A percentile compares a stretch with the other conserved stretches of the same genome.
Evolutionary conservation across 2,888 invertebrate species (phyloP).

Genomic region (Pasiphila rectangulata): DNA sequence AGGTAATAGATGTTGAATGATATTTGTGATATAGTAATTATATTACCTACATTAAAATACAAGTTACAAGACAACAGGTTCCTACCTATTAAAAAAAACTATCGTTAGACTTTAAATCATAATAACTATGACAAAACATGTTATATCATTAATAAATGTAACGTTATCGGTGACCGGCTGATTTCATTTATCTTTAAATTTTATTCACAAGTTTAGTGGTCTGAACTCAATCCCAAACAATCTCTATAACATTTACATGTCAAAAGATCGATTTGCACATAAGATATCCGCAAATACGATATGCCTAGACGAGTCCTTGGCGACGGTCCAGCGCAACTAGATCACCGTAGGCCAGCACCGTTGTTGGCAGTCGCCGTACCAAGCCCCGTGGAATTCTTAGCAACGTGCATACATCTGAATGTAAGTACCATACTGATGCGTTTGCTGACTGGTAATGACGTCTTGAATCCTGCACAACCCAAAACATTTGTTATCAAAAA

Average conservation of each 20-base stretch:
- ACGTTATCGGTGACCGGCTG: no score
- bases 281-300: conserved; percentile 49
- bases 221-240: not conserved
- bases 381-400: conserved; percentile 58
- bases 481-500: not conserved
- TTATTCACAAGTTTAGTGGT: no score
- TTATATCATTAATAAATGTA: no score
- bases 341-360: conserved; percentile 68
- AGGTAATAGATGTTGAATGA: no score
- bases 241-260: not conserved
- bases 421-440: not conserved
- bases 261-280: conserved; percentile 39
- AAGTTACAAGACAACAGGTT: no score
- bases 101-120: no score
- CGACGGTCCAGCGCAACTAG: conserved; percentile 67
- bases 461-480: not conserved
- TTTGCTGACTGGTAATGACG: not conserved
- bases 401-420: conserved; percentile 12
- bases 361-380: conserved; percentile 71
- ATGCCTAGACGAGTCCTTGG: conserved; percentile 62
- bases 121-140: no score
- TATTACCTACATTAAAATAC: no score
- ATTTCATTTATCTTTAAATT: no score
- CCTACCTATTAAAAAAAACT: no score
- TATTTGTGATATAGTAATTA: no score